Evolutionary conservation across 2,888 invertebrate species (phyloP).

Genomic region (Rotaria macrura): DNA sequence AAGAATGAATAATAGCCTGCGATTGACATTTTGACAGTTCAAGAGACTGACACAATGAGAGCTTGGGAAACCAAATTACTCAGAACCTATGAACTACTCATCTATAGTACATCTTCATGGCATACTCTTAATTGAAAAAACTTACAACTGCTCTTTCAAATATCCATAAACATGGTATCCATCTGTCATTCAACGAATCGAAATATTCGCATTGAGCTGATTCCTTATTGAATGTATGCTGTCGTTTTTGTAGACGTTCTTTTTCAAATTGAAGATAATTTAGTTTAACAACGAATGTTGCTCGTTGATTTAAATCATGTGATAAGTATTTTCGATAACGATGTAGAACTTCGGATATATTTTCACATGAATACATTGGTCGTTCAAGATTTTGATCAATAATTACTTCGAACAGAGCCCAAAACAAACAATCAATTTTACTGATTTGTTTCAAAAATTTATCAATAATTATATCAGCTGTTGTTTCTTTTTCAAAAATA

Average conservation of each 20-base stretch:
- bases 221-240: not conserved
- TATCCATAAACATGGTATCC: not conserved
- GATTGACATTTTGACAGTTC: no score
- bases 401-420: not conserved
- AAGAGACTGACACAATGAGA: no score
- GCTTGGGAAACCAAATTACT: no score
- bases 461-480: not conserved
- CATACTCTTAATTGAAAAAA: no score
- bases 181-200: not conserved
- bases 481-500: not conserved
- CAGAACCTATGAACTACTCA: no score
- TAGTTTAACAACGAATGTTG: not conserved
- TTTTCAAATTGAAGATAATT: not conserved
- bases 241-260: not conserved
- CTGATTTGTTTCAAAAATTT: not conserved
- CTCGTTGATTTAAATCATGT: not conserved
- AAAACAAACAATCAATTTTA: not conserved
- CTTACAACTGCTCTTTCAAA: not conserved
- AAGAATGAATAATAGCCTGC: no score
- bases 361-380: not conserved
- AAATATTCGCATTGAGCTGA: not conserved
- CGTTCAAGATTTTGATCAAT: conserved; percentile 1
- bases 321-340: not conserved
- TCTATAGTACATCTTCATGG: no score
- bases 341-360: not conserved